phyloP scores from a whole-genome alignment of 2,113 vertebrate species.

The Mesoclemmys tuberculata region DNA sequence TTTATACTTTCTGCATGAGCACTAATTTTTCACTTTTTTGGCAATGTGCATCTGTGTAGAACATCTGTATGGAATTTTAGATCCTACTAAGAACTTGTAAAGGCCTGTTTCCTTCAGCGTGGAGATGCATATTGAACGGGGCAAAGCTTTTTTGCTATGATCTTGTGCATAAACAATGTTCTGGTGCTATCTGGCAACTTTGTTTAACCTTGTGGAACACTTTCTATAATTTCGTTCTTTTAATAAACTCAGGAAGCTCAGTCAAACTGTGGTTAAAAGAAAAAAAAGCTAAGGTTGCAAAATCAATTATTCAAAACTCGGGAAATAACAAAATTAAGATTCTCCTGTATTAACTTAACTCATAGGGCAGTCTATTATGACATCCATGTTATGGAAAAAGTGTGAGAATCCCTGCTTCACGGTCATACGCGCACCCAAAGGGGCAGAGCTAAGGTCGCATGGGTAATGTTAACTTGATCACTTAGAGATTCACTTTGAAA shows the following conservation, averaged over 20 bases:
- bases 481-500: not conserved
- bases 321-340: not conserved
- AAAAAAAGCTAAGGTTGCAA: not conserved
- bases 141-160: not conserved
- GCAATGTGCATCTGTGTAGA: not conserved
- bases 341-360: not conserved
- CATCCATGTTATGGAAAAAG: not conserved
- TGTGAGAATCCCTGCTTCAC: not conserved
- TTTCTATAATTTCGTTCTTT: not conserved
- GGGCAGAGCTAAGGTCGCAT: not conserved
- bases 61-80: not conserved
- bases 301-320: not conserved
- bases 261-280: not conserved
- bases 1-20: not conserved
- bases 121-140: not conserved
- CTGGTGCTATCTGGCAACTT: not conserved
- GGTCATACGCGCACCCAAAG: not conserved
- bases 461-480: not conserved
- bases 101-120: not conserved
- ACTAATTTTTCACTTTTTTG: slow-evolving; percentile 35
- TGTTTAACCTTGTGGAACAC: not conserved
- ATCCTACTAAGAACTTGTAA: slow-evolving; percentile 9
- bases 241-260: not conserved
- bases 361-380: not conserved
- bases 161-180: not conserved